Percentiles rank a stretch among this genome's conserved stretches.
Evolutionary conservation across 2,888 invertebrate genomes (phyloP).

Genomic region (Agonum fuliginosum): DNA sequence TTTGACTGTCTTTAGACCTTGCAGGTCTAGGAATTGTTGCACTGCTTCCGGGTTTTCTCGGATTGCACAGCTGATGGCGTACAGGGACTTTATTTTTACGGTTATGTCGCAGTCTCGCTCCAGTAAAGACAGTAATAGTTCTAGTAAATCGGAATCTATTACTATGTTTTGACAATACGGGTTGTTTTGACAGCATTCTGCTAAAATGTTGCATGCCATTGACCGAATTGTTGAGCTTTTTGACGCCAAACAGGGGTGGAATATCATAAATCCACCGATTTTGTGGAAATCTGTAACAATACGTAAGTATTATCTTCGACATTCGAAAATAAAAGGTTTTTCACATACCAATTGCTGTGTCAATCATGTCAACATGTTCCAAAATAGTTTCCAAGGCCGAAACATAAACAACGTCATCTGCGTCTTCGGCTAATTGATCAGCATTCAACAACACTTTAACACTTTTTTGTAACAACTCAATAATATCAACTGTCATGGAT

Average conservation of each 20-base stretch:
- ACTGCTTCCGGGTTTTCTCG: conserved; percentile 75
- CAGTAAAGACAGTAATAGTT: conserved; percentile 77
- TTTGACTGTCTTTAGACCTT: conserved; percentile 80
- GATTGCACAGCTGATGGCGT: conserved; percentile 84
- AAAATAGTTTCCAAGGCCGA: conserved; percentile 81
- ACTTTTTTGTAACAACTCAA: conserved; percentile 79
- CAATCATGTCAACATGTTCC: conserved; percentile 84
- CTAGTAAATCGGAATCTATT: conserved; percentile 80
- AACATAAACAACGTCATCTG: conserved; percentile 76
- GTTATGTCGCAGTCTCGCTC: conserved; percentile 75
- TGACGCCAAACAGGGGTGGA: conserved; percentile 80
- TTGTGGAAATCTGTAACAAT: conserved; percentile 83
- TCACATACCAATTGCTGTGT: conserved; percentile 83
- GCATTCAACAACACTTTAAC: conserved; percentile 77
- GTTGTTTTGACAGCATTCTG: conserved; percentile 90
- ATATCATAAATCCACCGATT: conserved; percentile 86
- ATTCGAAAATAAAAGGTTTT: neutral
- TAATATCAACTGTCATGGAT: conserved; percentile 82
- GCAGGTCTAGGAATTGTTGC: conserved; percentile 77
- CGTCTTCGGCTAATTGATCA: conserved; percentile 72
- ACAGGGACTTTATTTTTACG: conserved; percentile 82
- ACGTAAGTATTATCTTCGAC: neutral
- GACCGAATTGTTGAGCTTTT: conserved; percentile 78
- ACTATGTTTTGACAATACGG: conserved; percentile 85
- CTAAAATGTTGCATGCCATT: conserved; percentile 81